A percentile compares a stretch with the other conserved stretches of the same genome.
Evolutionary conservation across 2,113 vertebrate species (phyloP).

Genomic region (Leptocoma aspasia): DNA sequence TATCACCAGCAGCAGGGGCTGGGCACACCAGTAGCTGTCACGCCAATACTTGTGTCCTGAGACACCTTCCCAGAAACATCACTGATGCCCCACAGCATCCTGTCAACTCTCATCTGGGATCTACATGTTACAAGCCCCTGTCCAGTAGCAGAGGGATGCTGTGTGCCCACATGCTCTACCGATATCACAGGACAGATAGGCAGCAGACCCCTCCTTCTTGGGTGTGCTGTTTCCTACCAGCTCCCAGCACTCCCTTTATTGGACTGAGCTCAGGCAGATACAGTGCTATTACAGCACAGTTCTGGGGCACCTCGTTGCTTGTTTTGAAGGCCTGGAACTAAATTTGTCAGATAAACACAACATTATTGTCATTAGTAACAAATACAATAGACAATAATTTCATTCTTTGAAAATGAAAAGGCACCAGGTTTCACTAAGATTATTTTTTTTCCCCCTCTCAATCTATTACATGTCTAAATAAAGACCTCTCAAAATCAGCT

Average conservation of each 20-base stretch:
- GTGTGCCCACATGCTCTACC: neutral
- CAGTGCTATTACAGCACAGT: fast-evolving
- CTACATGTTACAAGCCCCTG: neutral
- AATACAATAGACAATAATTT: neutral
- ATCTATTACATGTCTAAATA: neutral
- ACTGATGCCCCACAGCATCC: neutral
- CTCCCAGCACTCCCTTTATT: neutral
- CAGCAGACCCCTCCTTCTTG: neutral
- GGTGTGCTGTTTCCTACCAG: neutral
- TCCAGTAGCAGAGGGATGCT: neutral
- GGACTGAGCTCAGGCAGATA: neutral
- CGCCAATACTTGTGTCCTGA: neutral
- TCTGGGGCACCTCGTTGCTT: neutral
- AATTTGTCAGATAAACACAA: neutral
- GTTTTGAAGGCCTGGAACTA: neutral
- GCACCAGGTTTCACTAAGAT: neutral
- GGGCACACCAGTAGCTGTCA: neutral
- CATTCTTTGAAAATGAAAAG: neutral
- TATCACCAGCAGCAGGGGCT: neutral
- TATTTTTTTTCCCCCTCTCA: neutral
- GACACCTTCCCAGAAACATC: neutral
- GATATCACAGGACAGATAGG: neutral
- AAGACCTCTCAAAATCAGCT: neutral
- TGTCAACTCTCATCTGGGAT: neutral
- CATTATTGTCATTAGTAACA: neutral